Conservation (phyloP, 2,888 invertebrate genomes). For the Portevinia maculata region DNA sequence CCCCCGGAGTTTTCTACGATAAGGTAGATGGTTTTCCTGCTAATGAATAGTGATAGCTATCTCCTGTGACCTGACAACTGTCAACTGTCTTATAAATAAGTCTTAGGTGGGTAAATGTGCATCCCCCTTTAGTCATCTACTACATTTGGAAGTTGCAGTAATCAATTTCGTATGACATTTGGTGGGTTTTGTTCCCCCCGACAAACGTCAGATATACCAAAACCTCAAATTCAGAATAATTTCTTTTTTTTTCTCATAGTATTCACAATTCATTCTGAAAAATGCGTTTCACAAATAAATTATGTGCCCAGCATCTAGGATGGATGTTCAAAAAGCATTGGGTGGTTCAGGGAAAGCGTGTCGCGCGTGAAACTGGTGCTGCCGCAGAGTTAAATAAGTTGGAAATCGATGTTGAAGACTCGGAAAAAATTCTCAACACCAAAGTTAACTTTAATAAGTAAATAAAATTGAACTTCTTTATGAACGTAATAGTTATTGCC, state of each 20-base stretch:
- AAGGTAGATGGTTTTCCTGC: no score
- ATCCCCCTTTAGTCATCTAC: neutral
- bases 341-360: slow-evolving; percentile 87
- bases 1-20: no score
- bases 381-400: slow-evolving; percentile 84
- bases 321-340: slow-evolving; percentile 90
- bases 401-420: slow-evolving; percentile 86
- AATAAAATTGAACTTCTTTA: slow-evolving; percentile 43
- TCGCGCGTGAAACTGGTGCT: slow-evolving; percentile 84
- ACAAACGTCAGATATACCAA: slow-evolving; percentile 40
- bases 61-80: no score
- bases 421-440: slow-evolving; percentile 85
- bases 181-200: slow-evolving; percentile 5
- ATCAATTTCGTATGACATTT: neutral
- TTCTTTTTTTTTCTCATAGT: slow-evolving; percentile 1
- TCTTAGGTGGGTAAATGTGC: no score
- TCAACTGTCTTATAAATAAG: no score
- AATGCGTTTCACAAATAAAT: slow-evolving; percentile 87
- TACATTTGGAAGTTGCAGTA: slow-evolving; percentile 43
- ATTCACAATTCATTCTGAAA: neutral
- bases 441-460: slow-evolving; percentile 78
- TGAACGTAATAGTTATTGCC: slow-evolving; percentile 1
- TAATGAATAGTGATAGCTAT: no score
- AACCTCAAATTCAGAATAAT: slow-evolving; percentile 24
- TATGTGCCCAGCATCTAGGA: slow-evolving; percentile 88